Evolutionary conservation across 2,113 vertebrate genomes (phyloP), one percentile per base, ranked within the genome.

Genomic region (Psilopsiagon aymara): DNA sequence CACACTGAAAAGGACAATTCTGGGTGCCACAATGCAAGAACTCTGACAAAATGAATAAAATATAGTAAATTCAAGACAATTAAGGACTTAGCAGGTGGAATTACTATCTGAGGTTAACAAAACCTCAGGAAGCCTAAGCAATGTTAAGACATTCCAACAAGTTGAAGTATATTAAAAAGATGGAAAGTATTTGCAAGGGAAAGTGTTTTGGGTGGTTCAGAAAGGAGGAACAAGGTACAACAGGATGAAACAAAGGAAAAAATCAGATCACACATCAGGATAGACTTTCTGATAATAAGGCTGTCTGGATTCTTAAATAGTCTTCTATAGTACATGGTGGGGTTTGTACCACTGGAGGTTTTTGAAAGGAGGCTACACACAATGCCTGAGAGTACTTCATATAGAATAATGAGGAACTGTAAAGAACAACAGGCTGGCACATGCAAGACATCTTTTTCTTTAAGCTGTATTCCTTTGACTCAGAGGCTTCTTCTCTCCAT

Each of bases 51-150:
- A 24, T 53, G 86, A 86, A 92, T 66, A 88, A 90, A 92, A 91
- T 35, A 64, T 4, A 44, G 62, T 64, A 64, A 81, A 86, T 73
- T 91, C 57, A 92, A 79, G 62, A 84, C 44, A 78, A 59, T 41
- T 87, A 86, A 87, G 17, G 17, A 63, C 74, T 89, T 91, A 81
- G 73, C 66, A 94, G 31, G 57, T 88, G 11, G n/a, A 88, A 82
- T 19, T 87, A 59, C 73, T 73, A 85, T 69, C n/a, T 79, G 66
- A 94, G 63, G 52, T 82, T 93, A 94, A 94, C 31, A 86, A 87
- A 97, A 86, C 23, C 75, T 90, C 90, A 90, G 18, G 47, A 93
- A 91, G 69, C 52, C 82, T 95, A 71, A 90, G 60, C 52, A 82
- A 88, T 31, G n/a, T 59, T 44, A 90, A 47, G 73, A 71, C 90